Evolutionary conservation across 2,888 invertebrate genomes (phyloP).

Genomic region (Cremastinae sp.): DNA sequence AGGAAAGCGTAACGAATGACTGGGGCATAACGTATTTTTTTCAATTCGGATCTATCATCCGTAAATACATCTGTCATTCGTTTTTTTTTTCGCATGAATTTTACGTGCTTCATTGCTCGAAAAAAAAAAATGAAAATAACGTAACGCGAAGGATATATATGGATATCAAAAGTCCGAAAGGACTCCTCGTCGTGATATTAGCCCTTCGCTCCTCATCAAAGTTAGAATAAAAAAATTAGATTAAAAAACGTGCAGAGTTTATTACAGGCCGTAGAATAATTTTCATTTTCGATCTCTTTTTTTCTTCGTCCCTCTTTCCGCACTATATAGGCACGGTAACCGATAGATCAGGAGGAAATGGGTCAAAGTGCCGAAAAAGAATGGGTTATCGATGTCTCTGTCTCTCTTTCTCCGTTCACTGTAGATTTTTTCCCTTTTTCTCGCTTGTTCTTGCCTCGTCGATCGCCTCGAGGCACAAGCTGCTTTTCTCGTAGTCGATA

Average conservation of each 20-base stretch:
- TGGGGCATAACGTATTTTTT: slow-evolving; percentile 1
- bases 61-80: neutral
- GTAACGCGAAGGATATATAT: neutral
- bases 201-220: no score
- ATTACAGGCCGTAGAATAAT: no score
- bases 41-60: neutral
- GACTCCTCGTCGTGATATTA: no score
- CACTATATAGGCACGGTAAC: slow-evolving; percentile 44
- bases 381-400: slow-evolving; percentile 62
- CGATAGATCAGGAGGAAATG: slow-evolving; percentile 70
- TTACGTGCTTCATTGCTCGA: neutral
- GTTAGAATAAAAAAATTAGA: no score
- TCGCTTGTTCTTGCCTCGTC: slow-evolving; percentile 50
- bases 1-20: slow-evolving; percentile 9
- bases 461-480: slow-evolving; percentile 63
- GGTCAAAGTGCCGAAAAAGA: slow-evolving; percentile 68
- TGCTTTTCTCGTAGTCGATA: slow-evolving; percentile 67
- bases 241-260: no score
- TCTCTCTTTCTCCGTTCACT: slow-evolving; percentile 17
- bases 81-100: neutral
- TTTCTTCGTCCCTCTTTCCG: slow-evolving; percentile 24
- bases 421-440: slow-evolving; percentile 24
- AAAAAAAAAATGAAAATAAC: neutral
- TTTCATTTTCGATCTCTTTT: neutral
- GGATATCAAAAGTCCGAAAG: neutral